A percentile compares a stretch with the other conserved stretches of the same genome.
phyloP scores from a whole-genome alignment of 2,113 vertebrate genomes.

The Macroglossus sobrinus region DNA sequence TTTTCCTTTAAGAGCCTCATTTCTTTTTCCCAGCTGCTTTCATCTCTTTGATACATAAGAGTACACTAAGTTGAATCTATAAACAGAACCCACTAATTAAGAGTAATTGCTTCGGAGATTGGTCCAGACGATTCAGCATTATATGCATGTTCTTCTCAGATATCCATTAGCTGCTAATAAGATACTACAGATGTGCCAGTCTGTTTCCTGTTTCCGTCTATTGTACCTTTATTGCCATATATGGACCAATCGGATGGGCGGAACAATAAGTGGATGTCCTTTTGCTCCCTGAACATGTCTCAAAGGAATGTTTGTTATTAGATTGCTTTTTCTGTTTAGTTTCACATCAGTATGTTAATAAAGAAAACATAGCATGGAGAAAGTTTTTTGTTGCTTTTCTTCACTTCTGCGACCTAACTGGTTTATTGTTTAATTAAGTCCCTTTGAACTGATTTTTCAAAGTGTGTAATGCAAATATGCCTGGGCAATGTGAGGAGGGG shows the following conservation, averaged over 20 bases:
- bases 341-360: slow-evolving; percentile 86
- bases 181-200: slow-evolving; percentile 89
- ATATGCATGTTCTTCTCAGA: slow-evolving; percentile 87
- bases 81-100: slow-evolving; percentile 89
- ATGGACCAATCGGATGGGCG: slow-evolving; percentile 88
- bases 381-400: slow-evolving; percentile 66
- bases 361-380: slow-evolving; percentile 81
- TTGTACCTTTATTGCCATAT: slow-evolving; percentile 88
- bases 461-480: slow-evolving; percentile 66
- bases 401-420: slow-evolving; percentile 54
- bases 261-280: slow-evolving; percentile 91
- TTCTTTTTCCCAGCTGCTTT: slow-evolving; percentile 83
- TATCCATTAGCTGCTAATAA: slow-evolving; percentile 89
- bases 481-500: slow-evolving; percentile 30
- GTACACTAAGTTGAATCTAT: slow-evolving; percentile 87
- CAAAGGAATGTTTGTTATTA: slow-evolving; percentile 89
- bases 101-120: slow-evolving; percentile 88
- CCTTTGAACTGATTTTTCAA: slow-evolving; percentile 50
- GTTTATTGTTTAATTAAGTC: slow-evolving; percentile 80
- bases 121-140: slow-evolving; percentile 86
- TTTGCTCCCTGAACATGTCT: slow-evolving; percentile 86
- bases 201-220: slow-evolving; percentile 91
- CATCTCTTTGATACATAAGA: slow-evolving; percentile 84
- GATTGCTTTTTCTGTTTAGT: slow-evolving; percentile 86
- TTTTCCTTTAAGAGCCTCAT: slow-evolving; percentile 83